phyloP scores from a whole-genome alignment of 64 coral and sea anemone species.

The Montipora foliosa region DNA sequence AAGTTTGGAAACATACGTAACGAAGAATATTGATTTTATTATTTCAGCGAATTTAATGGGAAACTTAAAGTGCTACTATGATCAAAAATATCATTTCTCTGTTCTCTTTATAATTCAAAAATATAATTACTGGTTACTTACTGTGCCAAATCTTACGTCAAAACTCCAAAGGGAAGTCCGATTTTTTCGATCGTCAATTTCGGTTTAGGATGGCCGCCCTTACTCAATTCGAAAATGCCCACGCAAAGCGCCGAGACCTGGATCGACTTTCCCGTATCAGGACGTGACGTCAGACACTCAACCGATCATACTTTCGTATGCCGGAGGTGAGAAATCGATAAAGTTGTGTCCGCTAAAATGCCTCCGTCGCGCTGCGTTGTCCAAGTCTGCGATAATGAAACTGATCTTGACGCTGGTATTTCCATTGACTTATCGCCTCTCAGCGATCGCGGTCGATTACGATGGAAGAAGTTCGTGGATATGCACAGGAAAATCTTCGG shows the following conservation, averaged over 20 bases:
- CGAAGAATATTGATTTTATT: no score
- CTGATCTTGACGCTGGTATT: neutral
- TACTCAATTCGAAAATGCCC: neutral
- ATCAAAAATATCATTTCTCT: neutral
- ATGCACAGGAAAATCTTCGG: neutral
- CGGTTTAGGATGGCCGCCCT: neutral
- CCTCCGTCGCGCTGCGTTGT: neutral
- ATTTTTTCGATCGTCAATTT: neutral
- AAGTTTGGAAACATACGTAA: no score
- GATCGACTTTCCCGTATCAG: neutral
- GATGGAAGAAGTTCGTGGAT: neutral
- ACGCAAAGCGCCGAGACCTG: neutral
- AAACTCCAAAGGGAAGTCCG: neutral
- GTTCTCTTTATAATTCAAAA: neutral
- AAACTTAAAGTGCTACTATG: neutral
- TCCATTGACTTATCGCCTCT: neutral
- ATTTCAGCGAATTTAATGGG: no score
- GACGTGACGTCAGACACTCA: neutral
- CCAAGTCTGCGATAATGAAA: neutral
- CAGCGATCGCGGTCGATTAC: neutral
- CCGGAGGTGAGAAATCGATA: neutral
- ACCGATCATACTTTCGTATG: slow-evolving; percentile 4
- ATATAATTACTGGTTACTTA: neutral
- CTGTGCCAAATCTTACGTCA: neutral
- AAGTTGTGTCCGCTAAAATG: neutral